Base-by-base conservation (phyloP, 2,888 invertebrate species). In the Xylota sylvarum region DNA sequence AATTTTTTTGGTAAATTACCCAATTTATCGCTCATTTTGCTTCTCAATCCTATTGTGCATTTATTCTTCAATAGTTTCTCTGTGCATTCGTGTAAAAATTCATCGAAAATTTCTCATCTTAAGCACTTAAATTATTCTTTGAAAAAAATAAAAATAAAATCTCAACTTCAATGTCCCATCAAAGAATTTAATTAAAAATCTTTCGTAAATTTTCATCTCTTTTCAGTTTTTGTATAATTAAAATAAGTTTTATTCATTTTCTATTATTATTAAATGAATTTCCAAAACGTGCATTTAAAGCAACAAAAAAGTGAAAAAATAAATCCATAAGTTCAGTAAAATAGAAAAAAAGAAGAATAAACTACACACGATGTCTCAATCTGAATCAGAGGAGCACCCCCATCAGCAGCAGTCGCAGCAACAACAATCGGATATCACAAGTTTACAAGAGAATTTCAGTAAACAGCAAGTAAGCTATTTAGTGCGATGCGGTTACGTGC, bases 381-480 rank as follows among this genome's bases (percentile, higher is more conserved):
- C 62, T 40, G 82, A 77, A 60, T 7, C 64, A 78, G 78, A 62
- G 69, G 86, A 86, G 86, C 72, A 82, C 62, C 78, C 69, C 46
- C 58, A 56, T 48, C 70, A 70, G 40, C 77, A 76, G 17, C 52
- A 74, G 37, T 48, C 65, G 48, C 74, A 64, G 32, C 60, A 78
- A 23, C 83, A 83, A 40, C 74, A 82, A 43, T 73, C 88, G 60
- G 88, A 88, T 83, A 89, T 89, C 48, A 88, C 83, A 60, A 88
- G 88, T 77, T 83, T 90, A 50, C 89, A 90, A 79, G 88, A 89
- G 69, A 90, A 88, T 77, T 90, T 90, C 74, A 88, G 88, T 67
- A 89, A 90, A 87, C 90, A 90, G 79, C 90, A 90, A 88, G 90
- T 89, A 65, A 88, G 87, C 82, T 23, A 52, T 43, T 40, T 32